Base-by-base conservation (phyloP, 2,888 invertebrate genomes). In the Apodemia duryi region DNA sequence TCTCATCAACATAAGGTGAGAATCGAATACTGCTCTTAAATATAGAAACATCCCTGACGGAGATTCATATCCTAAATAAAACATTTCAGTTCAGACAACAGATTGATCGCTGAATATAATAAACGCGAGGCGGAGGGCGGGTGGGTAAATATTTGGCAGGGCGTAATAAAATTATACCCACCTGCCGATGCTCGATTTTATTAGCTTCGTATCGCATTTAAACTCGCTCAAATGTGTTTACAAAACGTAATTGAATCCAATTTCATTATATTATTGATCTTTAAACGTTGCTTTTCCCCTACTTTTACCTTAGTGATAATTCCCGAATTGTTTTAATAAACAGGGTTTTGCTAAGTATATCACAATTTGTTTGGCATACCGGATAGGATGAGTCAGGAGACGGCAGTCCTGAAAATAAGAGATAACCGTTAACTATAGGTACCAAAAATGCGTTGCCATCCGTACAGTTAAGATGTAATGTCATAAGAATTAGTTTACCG, bases 111-210 rank as follows among this genome's bases (percentile, higher is more conserved):
- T 13, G 54, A 54, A 54, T 29, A 54, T 54, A 54, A 54, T 54
- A 54, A 54, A 32, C 54, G 54, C 54, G 54, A 13, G 54, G 6
- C 10, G 54, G 52, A 28, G 52, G 52, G 28, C 7, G 13, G 61
- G 49, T 5, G 49, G 29, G 61, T 61, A 61, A 64, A 64, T 61
- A 64, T 64, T 64, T 64, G 64, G 61, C 51, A 61, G 38, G 38
- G 13, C 38, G 28, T 64, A 64, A 64, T 64, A 61, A 61, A 61
- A 64, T 64, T 49, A 64, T 51, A 49, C 21, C 49, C 46, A 64
- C 64, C 64, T 64, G 64, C 57, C 54, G 54, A 54, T 54, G 54
- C 54, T 54, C 54, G 9, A 9, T 54, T 54, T 54, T 54, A 54
- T 54, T 54, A 54, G 54, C 52, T 52, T 3, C 21, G 21, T 52